These are phyloP conservation scores for Gerris lacustris DNA, from an alignment of 2,888 invertebrate genomes.

Conservation along the genomic window DNA sequence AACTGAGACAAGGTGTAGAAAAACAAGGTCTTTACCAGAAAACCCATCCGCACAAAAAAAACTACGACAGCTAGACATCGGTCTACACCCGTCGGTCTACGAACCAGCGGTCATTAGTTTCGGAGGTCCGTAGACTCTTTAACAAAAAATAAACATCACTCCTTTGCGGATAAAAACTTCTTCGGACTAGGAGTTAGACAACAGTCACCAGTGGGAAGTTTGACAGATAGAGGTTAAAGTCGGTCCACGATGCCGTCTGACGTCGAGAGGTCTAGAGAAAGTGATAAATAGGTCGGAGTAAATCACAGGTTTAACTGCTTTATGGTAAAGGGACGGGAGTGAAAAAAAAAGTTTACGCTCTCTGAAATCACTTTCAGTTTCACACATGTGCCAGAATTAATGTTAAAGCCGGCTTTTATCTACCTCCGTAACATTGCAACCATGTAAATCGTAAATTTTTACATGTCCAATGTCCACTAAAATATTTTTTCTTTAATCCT, in stretches of 20 bases:
- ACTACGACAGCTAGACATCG: too few species aligned
- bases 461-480: too few species aligned
- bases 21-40: too few species aligned
- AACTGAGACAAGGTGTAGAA: too few species aligned
- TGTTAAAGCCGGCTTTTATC: not conserved
- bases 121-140: not conserved
- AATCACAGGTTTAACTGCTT: not conserved
- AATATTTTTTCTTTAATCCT: too few species aligned
- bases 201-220: not conserved
- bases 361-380: constrained; percentile 1
- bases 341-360: not conserved
- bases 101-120: constrained; percentile 1
- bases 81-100: not conserved
- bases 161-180: not conserved
- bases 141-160: not conserved
- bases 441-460: too few species aligned
- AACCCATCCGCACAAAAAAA: too few species aligned
- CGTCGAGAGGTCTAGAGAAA: not conserved
- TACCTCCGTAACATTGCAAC: too few species aligned
- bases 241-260: not conserved
- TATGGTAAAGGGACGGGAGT: not conserved
- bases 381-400: not conserved
- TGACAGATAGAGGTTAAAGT: not conserved
- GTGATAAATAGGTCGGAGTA: not conserved
- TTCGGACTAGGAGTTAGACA: not conserved